phyloP scores from a whole-genome alignment of 92 coral and sea anemone species.

The Porites divaricata region DNA sequence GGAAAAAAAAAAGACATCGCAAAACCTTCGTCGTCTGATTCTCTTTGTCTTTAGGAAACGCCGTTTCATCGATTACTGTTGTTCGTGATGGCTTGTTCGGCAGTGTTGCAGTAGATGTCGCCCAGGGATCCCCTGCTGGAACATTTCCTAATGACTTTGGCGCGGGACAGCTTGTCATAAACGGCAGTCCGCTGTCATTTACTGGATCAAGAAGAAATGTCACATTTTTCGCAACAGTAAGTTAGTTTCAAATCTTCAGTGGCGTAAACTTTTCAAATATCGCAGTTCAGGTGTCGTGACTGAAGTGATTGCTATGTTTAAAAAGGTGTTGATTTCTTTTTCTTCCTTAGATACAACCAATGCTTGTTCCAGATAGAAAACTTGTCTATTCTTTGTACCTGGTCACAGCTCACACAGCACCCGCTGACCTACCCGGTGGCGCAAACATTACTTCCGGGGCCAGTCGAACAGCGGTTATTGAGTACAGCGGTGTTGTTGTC shows the following conservation, averaged over 20 bases:
- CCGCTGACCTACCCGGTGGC: slow-evolving; percentile 65
- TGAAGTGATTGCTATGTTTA: no score
- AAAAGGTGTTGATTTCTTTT: background rate
- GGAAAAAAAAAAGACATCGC: no score
- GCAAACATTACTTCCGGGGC: slow-evolving; percentile 77
- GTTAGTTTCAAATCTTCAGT: background rate
- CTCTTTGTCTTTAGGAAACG: slow-evolving; percentile 48
- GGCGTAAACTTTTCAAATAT: background rate
- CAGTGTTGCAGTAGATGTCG: slow-evolving; percentile 71
- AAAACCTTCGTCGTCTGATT: background rate
- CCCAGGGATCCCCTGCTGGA: slow-evolving; percentile 71
- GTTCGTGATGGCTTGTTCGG: slow-evolving; percentile 94
- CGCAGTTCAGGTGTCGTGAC: background rate
- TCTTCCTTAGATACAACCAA: slow-evolving; percentile 73
- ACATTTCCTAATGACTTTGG: slow-evolving; percentile 72
- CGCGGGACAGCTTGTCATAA: slow-evolving; percentile 74
- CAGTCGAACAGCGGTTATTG: slow-evolving; percentile 76
- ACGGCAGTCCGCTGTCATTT: slow-evolving; percentile 62
- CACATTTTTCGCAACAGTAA: slow-evolving; percentile 78
- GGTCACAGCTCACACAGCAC: slow-evolving; percentile 67
- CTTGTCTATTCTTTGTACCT: slow-evolving; percentile 84
- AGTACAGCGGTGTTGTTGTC: slow-evolving; percentile 92
- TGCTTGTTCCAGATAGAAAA: slow-evolving; percentile 69
- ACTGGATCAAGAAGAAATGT: slow-evolving; percentile 64
- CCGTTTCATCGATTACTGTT: slow-evolving; percentile 67